Percentiles rank a stretch among this genome's conserved stretches.
phyloP scores from a whole-genome alignment of 2,888 invertebrate genomes.

The Pandemis corylana region DNA sequence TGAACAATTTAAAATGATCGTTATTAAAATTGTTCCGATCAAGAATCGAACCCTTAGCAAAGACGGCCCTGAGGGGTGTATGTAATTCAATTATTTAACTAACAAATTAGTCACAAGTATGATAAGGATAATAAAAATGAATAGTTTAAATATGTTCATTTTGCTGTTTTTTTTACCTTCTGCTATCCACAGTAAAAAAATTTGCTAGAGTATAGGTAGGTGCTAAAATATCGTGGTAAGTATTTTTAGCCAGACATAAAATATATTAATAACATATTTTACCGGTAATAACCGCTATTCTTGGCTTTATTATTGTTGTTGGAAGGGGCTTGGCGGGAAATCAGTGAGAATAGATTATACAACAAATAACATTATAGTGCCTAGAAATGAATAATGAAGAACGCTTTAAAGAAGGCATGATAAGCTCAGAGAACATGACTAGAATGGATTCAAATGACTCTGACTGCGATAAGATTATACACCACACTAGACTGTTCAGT shows the following conservation, averaged over 20 bases:
- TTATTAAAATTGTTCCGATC: neutral
- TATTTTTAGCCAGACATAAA: neutral
- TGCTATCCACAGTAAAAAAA: no score
- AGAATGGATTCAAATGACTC: no score
- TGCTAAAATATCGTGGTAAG: neutral
- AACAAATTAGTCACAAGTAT: neutral
- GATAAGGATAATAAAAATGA: neutral
- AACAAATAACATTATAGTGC: no score
- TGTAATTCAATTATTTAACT: neutral
- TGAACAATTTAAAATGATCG: neutral
- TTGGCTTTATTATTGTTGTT: neutral
- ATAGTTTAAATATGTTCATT: neutral
- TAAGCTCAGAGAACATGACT: no score
- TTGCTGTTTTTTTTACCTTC: no score
- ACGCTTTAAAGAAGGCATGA: no score
- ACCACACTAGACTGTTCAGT: no score
- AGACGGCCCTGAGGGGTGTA: neutral
- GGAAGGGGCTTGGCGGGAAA: constrained; percentile 14
- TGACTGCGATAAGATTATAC: no score
- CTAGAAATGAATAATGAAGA: no score
- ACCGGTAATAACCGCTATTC: neutral
- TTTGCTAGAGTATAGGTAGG: no score
- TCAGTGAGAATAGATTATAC: no score
- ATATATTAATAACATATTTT: neutral
- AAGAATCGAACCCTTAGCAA: neutral